Evolutionary conservation across 2,113 vertebrate species (phyloP).

Genomic region (Lepisosteus oculatus): DNA sequence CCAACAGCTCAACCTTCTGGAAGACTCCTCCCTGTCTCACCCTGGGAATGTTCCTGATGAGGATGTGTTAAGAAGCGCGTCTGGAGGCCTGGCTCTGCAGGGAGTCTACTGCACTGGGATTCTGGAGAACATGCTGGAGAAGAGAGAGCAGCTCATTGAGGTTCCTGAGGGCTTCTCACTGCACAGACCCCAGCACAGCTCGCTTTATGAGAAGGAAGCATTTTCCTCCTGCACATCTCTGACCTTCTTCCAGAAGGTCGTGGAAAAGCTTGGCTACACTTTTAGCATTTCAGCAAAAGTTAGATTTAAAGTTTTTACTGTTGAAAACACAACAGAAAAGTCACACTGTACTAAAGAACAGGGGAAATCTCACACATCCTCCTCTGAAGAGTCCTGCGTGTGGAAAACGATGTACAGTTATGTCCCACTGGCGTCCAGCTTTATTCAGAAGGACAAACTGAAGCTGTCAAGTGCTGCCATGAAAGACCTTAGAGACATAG

Average conservation of each 20-base stretch:
- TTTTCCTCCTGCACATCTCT: slow-evolving; percentile 23
- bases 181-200: slow-evolving; percentile 13
- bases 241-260: slow-evolving; percentile 11
- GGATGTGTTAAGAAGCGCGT: slow-evolving; percentile 45
- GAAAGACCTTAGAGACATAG: slow-evolving; percentile 9
- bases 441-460: slow-evolving; percentile 6
- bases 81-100: slow-evolving; percentile 55
- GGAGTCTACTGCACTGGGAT: slow-evolving; percentile 51
- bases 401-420: slow-evolving; percentile 9
- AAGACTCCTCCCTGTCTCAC: background rate
- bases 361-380: background rate
- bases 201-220: slow-evolving; percentile 15
- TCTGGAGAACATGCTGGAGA: slow-evolving; percentile 18
- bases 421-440: slow-evolving; percentile 12
- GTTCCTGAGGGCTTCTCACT: slow-evolving; percentile 41
- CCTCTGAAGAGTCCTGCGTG: slow-evolving; percentile 6
- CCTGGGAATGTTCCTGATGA: slow-evolving; percentile 23
- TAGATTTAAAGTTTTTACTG: background rate
- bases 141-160: slow-evolving; percentile 44
- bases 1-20: background rate
- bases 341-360: background rate
- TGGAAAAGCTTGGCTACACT: slow-evolving; percentile 16
- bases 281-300: background rate
- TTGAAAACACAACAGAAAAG: slow-evolving; percentile 8
- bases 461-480: slow-evolving; percentile 8